Evolutionary conservation across 1,140 invertebrate genomes (phyloP), one percentile per base, ranked within the genome.

Genomic region (Ericerus pela): DNA sequence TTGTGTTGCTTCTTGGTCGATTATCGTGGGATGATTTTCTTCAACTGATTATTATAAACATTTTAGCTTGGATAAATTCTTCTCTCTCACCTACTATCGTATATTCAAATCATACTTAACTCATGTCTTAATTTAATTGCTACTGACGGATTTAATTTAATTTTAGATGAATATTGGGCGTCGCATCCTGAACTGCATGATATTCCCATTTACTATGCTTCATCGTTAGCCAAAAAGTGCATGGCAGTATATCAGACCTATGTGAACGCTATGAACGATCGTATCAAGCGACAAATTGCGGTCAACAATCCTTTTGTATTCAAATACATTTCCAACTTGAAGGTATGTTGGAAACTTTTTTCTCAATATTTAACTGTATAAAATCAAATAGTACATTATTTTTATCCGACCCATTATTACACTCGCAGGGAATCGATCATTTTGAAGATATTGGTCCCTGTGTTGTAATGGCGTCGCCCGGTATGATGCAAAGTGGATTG

Each of bases 221-320:
- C 94, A 1, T 96, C 94, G 0, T 72, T 99, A 33, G 96, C 96
- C 2, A 99, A 99, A 69, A 99, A 99, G 67, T 99, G 96, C 68
- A 99, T 99, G 95, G 88, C 92, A 56, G 96, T 99, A 0, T 99
- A 99, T 73, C 96, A 99, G 70, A 99, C 96, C 0, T 99, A 97
- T 68, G 85, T 99, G 0, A 96, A 97, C 72, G 94, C 95, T 0
- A 99, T 99, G 96, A 99, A 99, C 69, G 92, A 98, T 62, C 84
- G 85, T 66, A 99, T 99, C 61, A 77, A 86, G 18, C 70, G 91
- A 6, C 95, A 99, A 72, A 98, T 99, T 63, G 88, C 92, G 0
- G 86, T 98, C 29, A 96, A 95, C 67, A 99, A 99, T 75, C 96
- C 96, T 1, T 99, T 99, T 73, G 89, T 98, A 1, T 99, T 99